Evolutionary conservation across 2,113 vertebrate species (phyloP).

Genomic region (Myotis yumanensis): DNA sequence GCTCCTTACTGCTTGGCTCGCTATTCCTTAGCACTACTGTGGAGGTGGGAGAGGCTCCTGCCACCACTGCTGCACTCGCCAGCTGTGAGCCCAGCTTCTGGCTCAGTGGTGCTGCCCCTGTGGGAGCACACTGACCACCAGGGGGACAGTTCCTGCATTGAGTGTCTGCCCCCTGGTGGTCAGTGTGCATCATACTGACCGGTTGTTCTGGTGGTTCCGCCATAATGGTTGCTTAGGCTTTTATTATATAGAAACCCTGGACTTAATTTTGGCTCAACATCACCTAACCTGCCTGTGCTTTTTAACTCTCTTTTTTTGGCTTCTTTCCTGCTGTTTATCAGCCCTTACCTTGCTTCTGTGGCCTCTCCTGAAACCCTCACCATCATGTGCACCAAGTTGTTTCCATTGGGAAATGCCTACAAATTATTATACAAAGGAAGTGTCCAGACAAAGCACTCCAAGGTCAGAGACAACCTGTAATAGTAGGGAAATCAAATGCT

Average conservation of each 20-base stretch:
- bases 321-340: not conserved
- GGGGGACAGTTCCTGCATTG: too few relatives aligned
- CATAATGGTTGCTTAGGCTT: too few relatives aligned
- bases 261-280: not conserved
- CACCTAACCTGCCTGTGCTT: not conserved
- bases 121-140: too few relatives aligned
- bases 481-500: not conserved
- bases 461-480: not conserved
- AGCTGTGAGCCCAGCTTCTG: too few relatives aligned
- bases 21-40: too few relatives aligned
- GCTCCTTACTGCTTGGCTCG: too few relatives aligned
- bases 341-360: not conserved
- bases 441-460: slow-evolving; percentile 14
- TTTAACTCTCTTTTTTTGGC: not conserved
- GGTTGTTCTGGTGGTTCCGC: too few relatives aligned
- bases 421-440: not conserved
- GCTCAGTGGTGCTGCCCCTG: too few relatives aligned
- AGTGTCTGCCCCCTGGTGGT: too few relatives aligned
- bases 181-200: too few relatives aligned
- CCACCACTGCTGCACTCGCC: too few relatives aligned
- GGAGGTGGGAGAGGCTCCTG: too few relatives aligned
- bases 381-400: not conserved
- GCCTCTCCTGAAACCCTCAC: not conserved
- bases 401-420: not conserved
- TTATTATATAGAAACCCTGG: not conserved